These are phyloP conservation scores for Metridium senile DNA, from an alignment of 92 coral and sea anemone genomes.

Conservation along the genomic window DNA sequence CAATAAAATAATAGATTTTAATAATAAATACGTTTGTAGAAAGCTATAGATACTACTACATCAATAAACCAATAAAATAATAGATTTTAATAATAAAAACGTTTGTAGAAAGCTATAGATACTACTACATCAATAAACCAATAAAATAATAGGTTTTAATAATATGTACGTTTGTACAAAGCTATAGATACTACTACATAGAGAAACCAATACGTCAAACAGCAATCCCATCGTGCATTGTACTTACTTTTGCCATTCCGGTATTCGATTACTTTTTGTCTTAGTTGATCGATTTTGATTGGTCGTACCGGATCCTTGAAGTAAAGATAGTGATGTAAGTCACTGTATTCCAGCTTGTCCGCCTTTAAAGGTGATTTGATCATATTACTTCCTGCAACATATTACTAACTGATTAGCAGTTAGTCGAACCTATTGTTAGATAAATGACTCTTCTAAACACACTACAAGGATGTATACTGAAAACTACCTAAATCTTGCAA, in stretches of 20 bases:
- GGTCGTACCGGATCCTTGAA: conserved; percentile 28
- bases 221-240: not conserved
- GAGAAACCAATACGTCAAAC: not conserved
- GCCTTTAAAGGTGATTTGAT: not conserved
- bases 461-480: too few species aligned
- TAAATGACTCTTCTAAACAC: too few species aligned
- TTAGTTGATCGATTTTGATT: conserved; percentile 27
- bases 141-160: too few species aligned
- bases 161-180: not conserved
- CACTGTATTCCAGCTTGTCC: conserved; percentile 5
- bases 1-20: too few species aligned
- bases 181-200: not conserved
- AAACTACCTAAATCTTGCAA: too few species aligned
- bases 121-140: not conserved
- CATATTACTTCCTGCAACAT: not conserved
- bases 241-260: conserved; percentile 16
- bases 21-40: too few species aligned
- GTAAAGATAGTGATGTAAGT: conserved; percentile 18
- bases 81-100: too few species aligned
- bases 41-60: not conserved
- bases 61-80: not conserved
- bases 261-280: conserved; percentile 17
- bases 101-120: not conserved
- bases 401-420: not conserved
- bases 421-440: not conserved